Percentiles rank a stretch among this genome's conserved stretches.
These are phyloP conservation scores for Smittia aterrima DNA, from an alignment of 2,888 invertebrate species.

Conservation along the genomic window DNA sequence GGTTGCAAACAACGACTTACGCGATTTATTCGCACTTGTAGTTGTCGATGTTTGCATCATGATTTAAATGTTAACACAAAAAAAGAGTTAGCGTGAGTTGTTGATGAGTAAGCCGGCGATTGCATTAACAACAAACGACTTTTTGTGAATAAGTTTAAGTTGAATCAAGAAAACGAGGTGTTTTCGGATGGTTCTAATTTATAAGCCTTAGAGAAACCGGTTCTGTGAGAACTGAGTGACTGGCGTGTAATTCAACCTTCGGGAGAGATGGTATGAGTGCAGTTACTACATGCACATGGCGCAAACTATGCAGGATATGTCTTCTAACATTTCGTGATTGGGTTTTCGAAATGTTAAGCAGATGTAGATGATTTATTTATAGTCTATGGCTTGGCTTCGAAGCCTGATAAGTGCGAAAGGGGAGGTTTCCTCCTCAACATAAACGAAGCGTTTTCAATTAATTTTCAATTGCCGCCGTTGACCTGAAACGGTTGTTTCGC, in stretches of 20 bases:
- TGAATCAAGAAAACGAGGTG: no score
- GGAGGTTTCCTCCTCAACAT: not conserved
- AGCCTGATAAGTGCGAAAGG: slow-evolving; percentile 36
- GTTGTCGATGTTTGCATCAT: slow-evolving; percentile 8
- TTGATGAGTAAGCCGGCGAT: not conserved
- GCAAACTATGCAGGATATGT: slow-evolving; percentile 24
- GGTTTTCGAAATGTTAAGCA: slow-evolving; percentile 17
- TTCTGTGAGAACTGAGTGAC: not conserved
- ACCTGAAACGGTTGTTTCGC: no score
- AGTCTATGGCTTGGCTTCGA: slow-evolving; percentile 23
- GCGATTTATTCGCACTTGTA: not conserved
- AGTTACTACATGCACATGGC: not conserved
- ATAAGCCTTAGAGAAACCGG: not conserved
- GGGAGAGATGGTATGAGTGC: not conserved
- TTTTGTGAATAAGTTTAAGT: no score
- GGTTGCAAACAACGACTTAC: slow-evolving; percentile 5
- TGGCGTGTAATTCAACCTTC: slow-evolving; percentile 15
- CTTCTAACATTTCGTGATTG: slow-evolving; percentile 22
- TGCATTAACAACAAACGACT: not conserved
- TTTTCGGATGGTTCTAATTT: slow-evolving; percentile 10
- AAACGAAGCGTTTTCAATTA: not conserved
- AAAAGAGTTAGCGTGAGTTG: no score
- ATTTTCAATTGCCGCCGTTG: no score
- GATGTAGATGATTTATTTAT: slow-evolving; percentile 39
- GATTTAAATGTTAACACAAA: not conserved